These are phyloP conservation scores for Neoarius graeffei DNA, from an alignment of 2,113 vertebrate genomes.

Conservation along the genomic window DNA sequence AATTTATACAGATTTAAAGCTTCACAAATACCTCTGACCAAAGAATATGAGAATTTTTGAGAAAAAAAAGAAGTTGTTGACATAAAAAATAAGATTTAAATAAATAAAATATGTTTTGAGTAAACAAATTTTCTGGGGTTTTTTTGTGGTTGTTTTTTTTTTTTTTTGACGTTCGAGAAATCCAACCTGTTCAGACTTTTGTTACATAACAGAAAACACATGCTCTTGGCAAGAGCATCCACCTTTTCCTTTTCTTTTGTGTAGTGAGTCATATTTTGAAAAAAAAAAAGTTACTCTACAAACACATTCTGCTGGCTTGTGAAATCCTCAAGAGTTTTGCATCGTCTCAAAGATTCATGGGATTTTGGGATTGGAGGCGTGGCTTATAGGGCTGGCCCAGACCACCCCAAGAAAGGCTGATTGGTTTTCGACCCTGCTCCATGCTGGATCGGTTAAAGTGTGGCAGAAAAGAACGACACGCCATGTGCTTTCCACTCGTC, in stretches of 20 bases:
- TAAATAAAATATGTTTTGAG: not conserved
- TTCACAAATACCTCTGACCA: not conserved
- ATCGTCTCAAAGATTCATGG: not conserved
- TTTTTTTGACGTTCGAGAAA: not conserved
- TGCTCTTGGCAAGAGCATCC: not conserved
- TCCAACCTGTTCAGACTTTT: not conserved
- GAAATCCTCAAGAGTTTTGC: not conserved
- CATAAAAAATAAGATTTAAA: not conserved
- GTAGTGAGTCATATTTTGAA: not conserved
- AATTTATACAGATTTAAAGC: not conserved
- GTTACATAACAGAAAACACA: not conserved
- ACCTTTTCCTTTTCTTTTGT: not conserved
- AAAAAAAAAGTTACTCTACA: not conserved
- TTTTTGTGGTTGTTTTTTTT: not conserved
- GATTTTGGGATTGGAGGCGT: constrained; percentile 23
- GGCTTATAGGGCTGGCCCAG: constrained; percentile 27
- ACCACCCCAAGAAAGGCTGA: constrained; percentile 49
- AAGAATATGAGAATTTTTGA: not conserved
- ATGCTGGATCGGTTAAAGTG: constrained; percentile 53
- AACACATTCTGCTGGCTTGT: not conserved
- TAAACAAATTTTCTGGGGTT: not conserved
- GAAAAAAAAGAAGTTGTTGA: not conserved
- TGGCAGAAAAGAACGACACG: constrained; percentile 54
- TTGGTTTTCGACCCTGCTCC: constrained; percentile 63
- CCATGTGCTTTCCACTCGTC: constrained; percentile 54